These are phyloP conservation scores for Eristalis pertinax DNA, from an alignment of 2,888 invertebrate species.

Conservation along the genomic window DNA sequence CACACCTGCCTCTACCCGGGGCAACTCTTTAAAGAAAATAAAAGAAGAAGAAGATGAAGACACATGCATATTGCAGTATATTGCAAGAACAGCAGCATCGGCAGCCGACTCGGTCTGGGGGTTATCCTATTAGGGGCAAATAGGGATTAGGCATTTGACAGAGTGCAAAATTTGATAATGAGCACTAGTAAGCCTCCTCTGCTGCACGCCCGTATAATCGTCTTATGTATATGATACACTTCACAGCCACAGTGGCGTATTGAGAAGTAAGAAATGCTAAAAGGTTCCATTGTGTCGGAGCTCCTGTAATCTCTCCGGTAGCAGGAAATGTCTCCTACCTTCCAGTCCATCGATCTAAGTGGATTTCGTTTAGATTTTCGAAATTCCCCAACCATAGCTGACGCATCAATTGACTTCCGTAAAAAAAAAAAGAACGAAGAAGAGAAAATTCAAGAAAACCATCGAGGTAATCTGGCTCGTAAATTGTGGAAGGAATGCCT, in stretches of 20 bases:
- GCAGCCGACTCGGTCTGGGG: background rate
- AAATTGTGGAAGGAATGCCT: constrained; percentile 47
- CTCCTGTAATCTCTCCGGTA: constrained; percentile 37
- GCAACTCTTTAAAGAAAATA: constrained; percentile 58
- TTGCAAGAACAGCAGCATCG: constrained; percentile 43
- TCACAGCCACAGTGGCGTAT: constrained; percentile 11
- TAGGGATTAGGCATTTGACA: constrained; percentile 45
- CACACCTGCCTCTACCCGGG: constrained; percentile 57
- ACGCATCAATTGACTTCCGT: constrained; percentile 52
- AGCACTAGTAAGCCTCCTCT: constrained; percentile 55
- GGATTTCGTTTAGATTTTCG: constrained; percentile 35
- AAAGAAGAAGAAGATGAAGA: background rate
- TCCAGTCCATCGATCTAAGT: background rate
- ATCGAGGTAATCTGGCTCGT: constrained; percentile 45
- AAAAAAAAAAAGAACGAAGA: background rate
- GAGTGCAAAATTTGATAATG: constrained; percentile 56
- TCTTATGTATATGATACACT: constrained; percentile 56
- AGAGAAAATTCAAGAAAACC: background rate
- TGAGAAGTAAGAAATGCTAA: background rate
- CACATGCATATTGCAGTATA: constrained; percentile 32
- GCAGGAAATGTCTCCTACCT: constrained; percentile 29
- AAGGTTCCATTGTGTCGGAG: constrained; percentile 21
- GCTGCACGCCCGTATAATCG: constrained; percentile 65
- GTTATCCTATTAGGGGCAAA: constrained; percentile 63
- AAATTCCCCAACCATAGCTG: background rate